Conservation (phyloP, 2,113 vertebrate genomes). For the Eleginops maclovinus region DNA sequence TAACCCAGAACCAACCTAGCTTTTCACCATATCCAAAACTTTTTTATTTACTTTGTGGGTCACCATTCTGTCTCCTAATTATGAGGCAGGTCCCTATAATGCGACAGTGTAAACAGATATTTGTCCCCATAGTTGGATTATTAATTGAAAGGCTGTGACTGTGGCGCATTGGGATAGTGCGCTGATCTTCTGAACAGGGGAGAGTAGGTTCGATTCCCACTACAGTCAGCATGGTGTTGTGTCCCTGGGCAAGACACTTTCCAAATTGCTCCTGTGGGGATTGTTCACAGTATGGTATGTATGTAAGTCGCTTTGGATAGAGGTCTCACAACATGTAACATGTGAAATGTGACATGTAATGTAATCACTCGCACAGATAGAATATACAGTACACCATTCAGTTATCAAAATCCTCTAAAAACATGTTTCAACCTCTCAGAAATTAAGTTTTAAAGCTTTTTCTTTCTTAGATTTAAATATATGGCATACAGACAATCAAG, state of each 20-base stretch:
- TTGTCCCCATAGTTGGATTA: neutral
- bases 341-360: no score
- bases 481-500: neutral
- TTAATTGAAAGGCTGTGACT: no score
- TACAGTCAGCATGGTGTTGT: no score
- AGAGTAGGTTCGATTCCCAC: no score
- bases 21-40: slow-evolving; percentile 4
- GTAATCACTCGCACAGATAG: neutral
- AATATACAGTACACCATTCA: neutral
- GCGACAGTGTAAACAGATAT: neutral
- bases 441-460: neutral
- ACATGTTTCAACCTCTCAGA: neutral
- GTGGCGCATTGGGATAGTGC: no score
- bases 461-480: neutral
- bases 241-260: no score
- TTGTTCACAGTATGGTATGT: no score
- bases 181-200: no score
- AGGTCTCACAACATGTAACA: no score
- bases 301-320: no score
- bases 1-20: neutral
- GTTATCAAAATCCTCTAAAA: neutral
- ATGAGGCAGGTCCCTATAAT: neutral
- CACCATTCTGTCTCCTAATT: neutral
- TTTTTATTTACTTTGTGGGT: neutral
- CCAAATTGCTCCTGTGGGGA: no score